Evolutionary conservation across 2,113 vertebrate genomes (phyloP).

Genomic region (Anhinga rufa): DNA sequence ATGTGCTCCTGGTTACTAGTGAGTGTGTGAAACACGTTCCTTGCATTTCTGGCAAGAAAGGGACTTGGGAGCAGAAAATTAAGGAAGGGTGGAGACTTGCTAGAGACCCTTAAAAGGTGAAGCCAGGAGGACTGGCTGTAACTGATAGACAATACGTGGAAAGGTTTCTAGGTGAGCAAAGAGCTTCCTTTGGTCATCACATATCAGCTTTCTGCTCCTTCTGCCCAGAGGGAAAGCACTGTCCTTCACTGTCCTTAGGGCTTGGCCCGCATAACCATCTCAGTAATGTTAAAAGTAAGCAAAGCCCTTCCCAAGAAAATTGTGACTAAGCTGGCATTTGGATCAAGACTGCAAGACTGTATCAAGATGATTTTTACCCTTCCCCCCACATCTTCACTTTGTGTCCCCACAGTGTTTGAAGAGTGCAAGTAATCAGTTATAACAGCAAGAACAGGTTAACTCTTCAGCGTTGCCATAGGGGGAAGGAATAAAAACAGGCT

Average conservation of each 20-base stretch:
- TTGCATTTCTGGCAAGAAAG: background rate
- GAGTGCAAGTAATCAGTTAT: background rate
- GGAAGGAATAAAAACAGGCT: background rate
- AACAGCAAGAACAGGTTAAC: background rate
- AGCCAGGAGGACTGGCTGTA: background rate
- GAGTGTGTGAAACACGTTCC: background rate
- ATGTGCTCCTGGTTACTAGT: background rate
- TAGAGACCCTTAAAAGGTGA: background rate
- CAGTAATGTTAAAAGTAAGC: background rate
- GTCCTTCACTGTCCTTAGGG: rapidly evolving
- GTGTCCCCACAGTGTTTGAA: background rate
- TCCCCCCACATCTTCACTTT: background rate
- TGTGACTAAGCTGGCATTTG: background rate
- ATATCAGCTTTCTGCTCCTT: rapidly evolving
- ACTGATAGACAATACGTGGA: background rate
- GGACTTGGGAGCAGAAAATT: background rate
- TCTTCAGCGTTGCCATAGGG: background rate
- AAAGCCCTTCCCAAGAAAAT: background rate
- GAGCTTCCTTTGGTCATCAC: background rate
- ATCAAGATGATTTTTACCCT: background rate
- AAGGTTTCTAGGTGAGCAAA: background rate
- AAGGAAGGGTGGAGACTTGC: background rate
- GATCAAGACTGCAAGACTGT: background rate
- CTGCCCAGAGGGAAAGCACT: background rate
- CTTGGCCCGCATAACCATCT: background rate